Evolutionary conservation across 2,888 invertebrate genomes (phyloP), one percentile per base, ranked within the genome.

Genomic region (Tryphoninae sp.): DNA sequence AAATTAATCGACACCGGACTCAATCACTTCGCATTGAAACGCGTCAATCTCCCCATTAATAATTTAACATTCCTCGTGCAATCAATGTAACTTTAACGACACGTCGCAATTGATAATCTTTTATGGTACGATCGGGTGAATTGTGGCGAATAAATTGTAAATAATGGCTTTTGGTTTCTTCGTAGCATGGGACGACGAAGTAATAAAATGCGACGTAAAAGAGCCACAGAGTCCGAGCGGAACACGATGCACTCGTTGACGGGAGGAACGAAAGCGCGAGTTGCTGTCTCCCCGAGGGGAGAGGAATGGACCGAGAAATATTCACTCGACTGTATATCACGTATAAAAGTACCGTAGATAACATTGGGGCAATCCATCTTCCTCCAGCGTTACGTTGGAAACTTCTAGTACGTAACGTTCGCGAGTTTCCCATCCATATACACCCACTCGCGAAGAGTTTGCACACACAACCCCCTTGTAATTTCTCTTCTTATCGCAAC

Each of bases 341-440:
- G 13, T 40, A 33, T 23, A 65, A 40, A 19, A 62, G 45, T 45
- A 62, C 1, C 16, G 33, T 72, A 49, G 55, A 71, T n/a, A 69
- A 16, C 58, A 51, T 68, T 40, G 51, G 61, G 61, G 78, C 61
- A 72, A 81, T 81, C 75, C 75, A 78, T 81, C 81, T 81, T 81
- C 75, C 75, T 81, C 81, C 26, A 64, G 65, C 53, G 59, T 75
- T 62, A 78, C 78, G 33, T 71, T 74, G 64, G 73, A 72, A 40
- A 74, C 65, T 78, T 74, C 65, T 55, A 49, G 49, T 19, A 16
- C n/a, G 19, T 16, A 58, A 75, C 75, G 49, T 75, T 75, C 49
- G 59, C 67, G 75, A 67, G 67, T n/a, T 45, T 45, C 13, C 67
- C 62, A 33, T 33, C 49, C 67, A 23, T 19, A 16, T 59, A 61